phyloP scores from a whole-genome alignment of 2,113 vertebrate species.

The Pseudonaja textilis region DNA sequence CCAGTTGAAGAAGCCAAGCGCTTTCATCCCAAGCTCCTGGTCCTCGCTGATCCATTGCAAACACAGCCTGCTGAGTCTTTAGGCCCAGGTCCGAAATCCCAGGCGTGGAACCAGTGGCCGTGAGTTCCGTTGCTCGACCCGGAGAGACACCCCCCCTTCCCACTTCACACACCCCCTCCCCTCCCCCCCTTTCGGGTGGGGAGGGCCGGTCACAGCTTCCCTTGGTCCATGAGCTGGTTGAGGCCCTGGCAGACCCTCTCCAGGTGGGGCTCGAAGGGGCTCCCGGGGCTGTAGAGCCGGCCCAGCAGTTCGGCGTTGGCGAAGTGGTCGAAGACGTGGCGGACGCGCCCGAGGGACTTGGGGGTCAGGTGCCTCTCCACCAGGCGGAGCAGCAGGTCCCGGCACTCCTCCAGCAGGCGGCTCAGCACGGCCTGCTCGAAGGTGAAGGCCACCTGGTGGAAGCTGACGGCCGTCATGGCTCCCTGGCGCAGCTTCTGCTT shows the following conservation, averaged over 20 bases:
- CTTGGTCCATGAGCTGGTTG: constrained; percentile 83
- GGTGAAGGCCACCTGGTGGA: constrained; percentile 88
- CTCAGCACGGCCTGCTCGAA: constrained; percentile 81
- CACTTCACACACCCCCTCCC: too few species aligned
- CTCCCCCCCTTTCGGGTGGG: background rate
- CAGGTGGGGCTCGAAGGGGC: constrained; percentile 72
- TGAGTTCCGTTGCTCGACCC: background rate
- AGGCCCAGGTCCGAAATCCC: background rate
- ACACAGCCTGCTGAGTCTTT: background rate
- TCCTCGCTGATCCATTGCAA: background rate
- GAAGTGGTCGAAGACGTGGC: constrained; percentile 87
- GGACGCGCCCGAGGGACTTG: constrained; percentile 86
- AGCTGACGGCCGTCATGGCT: constrained; percentile 88
- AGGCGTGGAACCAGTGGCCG: background rate
- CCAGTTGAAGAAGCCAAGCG: too few species aligned
- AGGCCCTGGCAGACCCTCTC: constrained; percentile 82
- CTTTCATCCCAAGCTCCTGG: background rate
- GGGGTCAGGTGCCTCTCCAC: constrained; percentile 83
- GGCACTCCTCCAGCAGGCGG: constrained; percentile 71
- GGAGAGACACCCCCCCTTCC: too few species aligned
- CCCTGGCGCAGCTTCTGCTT: constrained; percentile 82
- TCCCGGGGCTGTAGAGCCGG: constrained; percentile 75
- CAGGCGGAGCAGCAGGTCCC: constrained; percentile 80
- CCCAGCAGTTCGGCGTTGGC: constrained; percentile 76
- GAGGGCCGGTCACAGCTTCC: constrained; percentile 73